phyloP scores from a whole-genome alignment of 2,888 invertebrate species.

The Calliscelio sp. region DNA sequence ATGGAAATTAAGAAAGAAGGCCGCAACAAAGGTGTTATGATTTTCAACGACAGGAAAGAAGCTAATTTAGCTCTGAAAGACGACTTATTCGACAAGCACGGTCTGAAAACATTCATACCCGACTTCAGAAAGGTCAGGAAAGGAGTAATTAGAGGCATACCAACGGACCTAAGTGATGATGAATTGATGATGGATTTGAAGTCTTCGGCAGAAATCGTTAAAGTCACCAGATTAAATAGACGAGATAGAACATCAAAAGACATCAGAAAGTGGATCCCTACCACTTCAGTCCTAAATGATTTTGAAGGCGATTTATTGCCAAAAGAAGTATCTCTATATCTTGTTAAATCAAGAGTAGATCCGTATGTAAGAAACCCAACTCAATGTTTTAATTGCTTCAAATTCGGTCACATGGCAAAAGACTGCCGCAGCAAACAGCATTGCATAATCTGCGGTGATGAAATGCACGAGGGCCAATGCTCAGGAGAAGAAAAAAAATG shows the following conservation, averaged over 20 bases:
- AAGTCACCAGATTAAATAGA: constrained; percentile 7
- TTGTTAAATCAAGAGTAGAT: constrained; percentile 15
- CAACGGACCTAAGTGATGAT: not conserved
- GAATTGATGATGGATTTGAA: not conserved
- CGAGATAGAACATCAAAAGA: not conserved
- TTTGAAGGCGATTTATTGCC: constrained; percentile 17
- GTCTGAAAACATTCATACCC: constrained; percentile 9
- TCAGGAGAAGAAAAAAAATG: not conserved
- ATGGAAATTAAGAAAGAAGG: constrained; percentile 31
- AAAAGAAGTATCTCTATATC: constrained; percentile 2
- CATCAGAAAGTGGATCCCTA: constrained; percentile 3
- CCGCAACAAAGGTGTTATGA: constrained; percentile 27
- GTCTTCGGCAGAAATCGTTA: not conserved
- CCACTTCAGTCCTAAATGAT: not conserved
- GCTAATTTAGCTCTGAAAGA: constrained; percentile 20
- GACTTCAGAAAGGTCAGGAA: constrained; percentile 22
- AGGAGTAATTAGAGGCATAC: constrained; percentile 27
- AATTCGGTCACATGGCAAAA: constrained; percentile 29
- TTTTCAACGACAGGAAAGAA: constrained; percentile 22
- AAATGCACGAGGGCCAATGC: not conserved
- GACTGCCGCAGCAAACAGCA: constrained; percentile 13
- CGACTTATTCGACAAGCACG: not conserved
- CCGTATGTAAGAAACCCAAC: constrained; percentile 29
- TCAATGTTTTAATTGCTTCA: constrained; percentile 33
- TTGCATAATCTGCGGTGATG: not conserved